Percentiles rank a stretch among this genome's conserved stretches.
phyloP scores from a whole-genome alignment of 37 sponge, comb jelly and placozoan species.

The Beroe forskalii region DNA sequence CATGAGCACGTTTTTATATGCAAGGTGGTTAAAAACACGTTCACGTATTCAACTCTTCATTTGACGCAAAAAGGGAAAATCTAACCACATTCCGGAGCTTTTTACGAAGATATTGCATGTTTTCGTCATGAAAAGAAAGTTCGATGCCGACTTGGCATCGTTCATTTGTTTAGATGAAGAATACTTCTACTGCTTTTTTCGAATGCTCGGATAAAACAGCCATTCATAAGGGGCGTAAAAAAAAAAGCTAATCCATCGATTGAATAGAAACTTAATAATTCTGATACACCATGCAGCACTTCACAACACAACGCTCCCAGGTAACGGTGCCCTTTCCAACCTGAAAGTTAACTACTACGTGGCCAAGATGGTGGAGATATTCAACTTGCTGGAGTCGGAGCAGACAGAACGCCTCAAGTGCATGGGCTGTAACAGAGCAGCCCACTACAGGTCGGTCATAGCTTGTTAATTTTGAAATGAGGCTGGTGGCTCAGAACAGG shows the following conservation, averaged over 20 bases:
- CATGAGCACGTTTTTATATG: too few relatives aligned
- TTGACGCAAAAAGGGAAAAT: background rate
- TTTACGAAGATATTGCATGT: background rate
- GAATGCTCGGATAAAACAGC: background rate
- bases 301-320: background rate
- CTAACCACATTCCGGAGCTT: background rate
- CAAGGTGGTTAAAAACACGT: too few relatives aligned
- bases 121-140: background rate
- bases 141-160: background rate
- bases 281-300: background rate
- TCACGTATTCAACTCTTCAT: background rate
- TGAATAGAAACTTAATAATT: background rate
- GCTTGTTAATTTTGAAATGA: too few relatives aligned
- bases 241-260: too few relatives aligned
- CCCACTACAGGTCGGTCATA: conserved; percentile 37
- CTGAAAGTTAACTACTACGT: conserved; percentile 57
- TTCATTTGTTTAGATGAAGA: too few relatives aligned
- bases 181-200: too few relatives aligned
- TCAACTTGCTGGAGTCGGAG: conserved; percentile 32
- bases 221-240: too few relatives aligned
- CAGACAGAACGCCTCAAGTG: conserved; percentile 34
- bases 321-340: background rate
- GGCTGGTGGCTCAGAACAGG: too few relatives aligned
- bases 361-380: conserved; percentile 26
- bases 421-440: conserved; percentile 45